Evolutionary conservation across 2,888 invertebrate genomes (phyloP).

Genomic region (Drosophila multiciliata): DNA sequence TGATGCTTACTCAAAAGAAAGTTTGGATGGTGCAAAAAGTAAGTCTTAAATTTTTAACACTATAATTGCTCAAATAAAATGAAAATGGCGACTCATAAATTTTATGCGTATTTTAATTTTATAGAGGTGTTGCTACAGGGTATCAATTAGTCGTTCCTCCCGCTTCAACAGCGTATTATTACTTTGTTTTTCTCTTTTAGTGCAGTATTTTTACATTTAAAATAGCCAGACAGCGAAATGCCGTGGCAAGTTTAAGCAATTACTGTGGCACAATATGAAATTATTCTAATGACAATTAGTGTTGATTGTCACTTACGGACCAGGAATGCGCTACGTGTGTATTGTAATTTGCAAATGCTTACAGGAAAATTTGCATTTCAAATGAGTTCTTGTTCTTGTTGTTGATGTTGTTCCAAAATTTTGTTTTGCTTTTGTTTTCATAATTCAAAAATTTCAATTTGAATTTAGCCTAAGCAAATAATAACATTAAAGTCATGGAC

Average conservation of each 20-base stretch:
- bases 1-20: background rate
- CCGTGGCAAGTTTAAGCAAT: constrained; percentile 76
- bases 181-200: constrained; percentile 13
- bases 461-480: constrained; percentile 60
- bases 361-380: constrained; percentile 71
- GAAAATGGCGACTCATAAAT: background rate
- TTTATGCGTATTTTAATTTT: background rate
- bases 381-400: constrained; percentile 60
- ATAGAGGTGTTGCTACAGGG: constrained; percentile 1
- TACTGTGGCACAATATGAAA: constrained; percentile 72
- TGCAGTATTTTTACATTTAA: constrained; percentile 63
- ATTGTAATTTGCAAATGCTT: constrained; percentile 67
- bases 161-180: background rate
- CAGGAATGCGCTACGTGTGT: constrained; percentile 56
- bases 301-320: constrained; percentile 77
- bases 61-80: no score
- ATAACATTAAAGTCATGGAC: constrained; percentile 56
- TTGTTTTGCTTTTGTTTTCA: constrained; percentile 32
- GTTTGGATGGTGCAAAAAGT: no score
- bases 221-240: constrained; percentile 69
- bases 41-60: background rate
- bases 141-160: background rate
- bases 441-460: constrained; percentile 48
- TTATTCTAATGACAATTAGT: constrained; percentile 80
- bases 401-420: constrained; percentile 21